Conservation (phyloP, 2,113 vertebrate genomes). For the Galemys pyrenaicus region DNA sequence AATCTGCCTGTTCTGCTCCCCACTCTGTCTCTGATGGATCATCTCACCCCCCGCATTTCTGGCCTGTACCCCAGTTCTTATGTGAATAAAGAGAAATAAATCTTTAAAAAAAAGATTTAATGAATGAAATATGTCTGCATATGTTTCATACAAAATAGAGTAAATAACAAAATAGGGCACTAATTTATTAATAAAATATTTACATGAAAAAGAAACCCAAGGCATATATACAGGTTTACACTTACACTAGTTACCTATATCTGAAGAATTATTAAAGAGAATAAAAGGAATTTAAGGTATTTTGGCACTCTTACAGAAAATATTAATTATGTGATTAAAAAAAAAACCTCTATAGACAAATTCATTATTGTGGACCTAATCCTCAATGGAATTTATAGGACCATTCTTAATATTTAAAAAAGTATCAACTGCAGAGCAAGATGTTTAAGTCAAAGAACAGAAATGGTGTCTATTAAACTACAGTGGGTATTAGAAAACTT, state of each 20-base stretch:
- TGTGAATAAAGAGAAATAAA: too few species aligned
- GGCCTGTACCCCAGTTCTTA: too few species aligned
- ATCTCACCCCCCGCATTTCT: too few species aligned
- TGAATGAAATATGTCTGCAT: neutral
- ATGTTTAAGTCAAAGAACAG: slow-evolving; percentile 28
- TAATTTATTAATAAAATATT: slow-evolving; percentile 34
- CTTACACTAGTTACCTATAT: neutral
- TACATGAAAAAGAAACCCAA: neutral
- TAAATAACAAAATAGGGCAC: neutral
- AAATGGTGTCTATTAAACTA: slow-evolving; percentile 29
- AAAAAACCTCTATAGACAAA: neutral
- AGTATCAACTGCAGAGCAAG: slow-evolving; percentile 1
- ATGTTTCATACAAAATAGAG: slow-evolving; percentile 44
- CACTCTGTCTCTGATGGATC: too few species aligned
- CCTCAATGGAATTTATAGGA: neutral
- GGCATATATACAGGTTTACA: neutral
- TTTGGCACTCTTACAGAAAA: neutral
- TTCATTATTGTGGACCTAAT: neutral
- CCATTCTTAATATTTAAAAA: slow-evolving; percentile 42
- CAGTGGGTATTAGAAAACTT: slow-evolving; percentile 39
- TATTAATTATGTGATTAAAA: neutral
- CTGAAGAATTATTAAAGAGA: slow-evolving; percentile 22
- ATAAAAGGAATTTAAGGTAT: neutral
- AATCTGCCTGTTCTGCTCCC: too few species aligned
- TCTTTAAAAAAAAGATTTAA: too few species aligned